Evolutionary conservation across 2,113 vertebrate species (phyloP).

Genomic region (Telmatochromis sp.): DNA sequence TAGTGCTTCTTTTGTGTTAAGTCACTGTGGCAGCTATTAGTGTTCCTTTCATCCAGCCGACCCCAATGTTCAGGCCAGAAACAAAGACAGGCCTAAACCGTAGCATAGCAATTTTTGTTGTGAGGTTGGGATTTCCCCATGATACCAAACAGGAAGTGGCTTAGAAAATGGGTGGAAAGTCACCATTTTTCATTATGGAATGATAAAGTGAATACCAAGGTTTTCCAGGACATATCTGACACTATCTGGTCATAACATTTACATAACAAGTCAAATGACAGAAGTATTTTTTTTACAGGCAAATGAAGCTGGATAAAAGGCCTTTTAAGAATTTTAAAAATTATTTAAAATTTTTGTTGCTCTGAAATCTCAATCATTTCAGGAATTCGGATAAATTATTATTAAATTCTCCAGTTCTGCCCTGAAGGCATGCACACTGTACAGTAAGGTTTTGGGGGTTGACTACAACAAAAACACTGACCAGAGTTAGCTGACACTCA

Average conservation of each 20-base stretch:
- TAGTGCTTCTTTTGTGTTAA: background rate
- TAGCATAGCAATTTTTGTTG: background rate
- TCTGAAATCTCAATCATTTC: background rate
- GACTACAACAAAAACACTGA: background rate
- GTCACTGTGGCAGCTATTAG: background rate
- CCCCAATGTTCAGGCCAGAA: background rate
- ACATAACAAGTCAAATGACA: background rate
- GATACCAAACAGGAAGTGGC: background rate
- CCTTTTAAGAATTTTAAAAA: background rate
- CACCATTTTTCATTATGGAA: background rate
- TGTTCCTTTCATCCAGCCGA: background rate
- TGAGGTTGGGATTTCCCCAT: background rate
- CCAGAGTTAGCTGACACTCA: background rate
- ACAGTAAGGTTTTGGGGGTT: background rate
- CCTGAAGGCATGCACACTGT: background rate
- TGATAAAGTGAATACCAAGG: background rate
- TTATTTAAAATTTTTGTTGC: background rate
- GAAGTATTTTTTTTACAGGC: background rate
- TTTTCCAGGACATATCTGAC: background rate
- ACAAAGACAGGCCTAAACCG: background rate
- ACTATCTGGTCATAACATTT: background rate
- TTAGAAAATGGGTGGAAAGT: background rate
- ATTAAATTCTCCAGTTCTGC: background rate
- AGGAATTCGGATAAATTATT: background rate
- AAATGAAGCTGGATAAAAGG: background rate